These are phyloP conservation scores for Rhinichthys osculus DNA, from an alignment of 2,797 vertebrate genomes.

Conservation along the genomic window DNA sequence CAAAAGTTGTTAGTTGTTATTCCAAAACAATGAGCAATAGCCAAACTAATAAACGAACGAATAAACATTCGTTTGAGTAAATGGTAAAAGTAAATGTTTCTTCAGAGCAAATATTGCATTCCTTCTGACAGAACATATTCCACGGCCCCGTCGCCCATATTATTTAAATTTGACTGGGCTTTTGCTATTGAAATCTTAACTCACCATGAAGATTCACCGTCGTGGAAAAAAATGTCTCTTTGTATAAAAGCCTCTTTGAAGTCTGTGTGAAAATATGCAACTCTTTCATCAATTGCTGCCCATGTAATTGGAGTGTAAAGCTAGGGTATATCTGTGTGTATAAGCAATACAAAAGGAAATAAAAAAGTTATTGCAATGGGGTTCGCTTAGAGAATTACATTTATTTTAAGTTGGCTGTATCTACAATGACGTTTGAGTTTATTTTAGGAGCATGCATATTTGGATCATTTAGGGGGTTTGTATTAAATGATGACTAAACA, in stretches of 20 bases:
- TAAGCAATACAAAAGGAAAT: conserved; percentile 50
- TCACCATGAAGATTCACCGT: conserved; percentile 99
- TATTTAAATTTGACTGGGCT: conserved; percentile 97
- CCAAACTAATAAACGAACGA: not conserved
- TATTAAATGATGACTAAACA: not conserved
- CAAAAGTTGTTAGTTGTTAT: not conserved
- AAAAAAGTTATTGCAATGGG: conserved; percentile 36
- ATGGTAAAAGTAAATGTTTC: conserved; percentile 61
- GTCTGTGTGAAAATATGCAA: conserved; percentile 92
- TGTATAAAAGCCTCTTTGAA: conserved; percentile 94
- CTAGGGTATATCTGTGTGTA: conserved; percentile 73
- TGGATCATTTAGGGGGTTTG: not conserved
- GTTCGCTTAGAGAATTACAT: conserved; percentile 18
- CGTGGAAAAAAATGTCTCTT: conserved; percentile 95
- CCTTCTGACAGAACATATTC: conserved; percentile 89
- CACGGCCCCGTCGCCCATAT: conserved; percentile 91
- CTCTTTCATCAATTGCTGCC: conserved; percentile 89
- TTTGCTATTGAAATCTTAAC: conserved; percentile 99
- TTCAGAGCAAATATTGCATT: conserved; percentile 95
- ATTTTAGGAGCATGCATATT: not conserved
- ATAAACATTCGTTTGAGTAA: conserved; percentile 71
- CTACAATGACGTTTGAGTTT: not conserved
- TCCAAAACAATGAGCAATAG: conserved; percentile 67
- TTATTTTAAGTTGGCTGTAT: not conserved
- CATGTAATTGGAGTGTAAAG: conserved; percentile 89